A percentile compares a stretch with the other conserved stretches of the same genome.
Evolutionary conservation across 2,113 vertebrate species (phyloP).

Genomic region (Xiphophorus hellerii): DNA sequence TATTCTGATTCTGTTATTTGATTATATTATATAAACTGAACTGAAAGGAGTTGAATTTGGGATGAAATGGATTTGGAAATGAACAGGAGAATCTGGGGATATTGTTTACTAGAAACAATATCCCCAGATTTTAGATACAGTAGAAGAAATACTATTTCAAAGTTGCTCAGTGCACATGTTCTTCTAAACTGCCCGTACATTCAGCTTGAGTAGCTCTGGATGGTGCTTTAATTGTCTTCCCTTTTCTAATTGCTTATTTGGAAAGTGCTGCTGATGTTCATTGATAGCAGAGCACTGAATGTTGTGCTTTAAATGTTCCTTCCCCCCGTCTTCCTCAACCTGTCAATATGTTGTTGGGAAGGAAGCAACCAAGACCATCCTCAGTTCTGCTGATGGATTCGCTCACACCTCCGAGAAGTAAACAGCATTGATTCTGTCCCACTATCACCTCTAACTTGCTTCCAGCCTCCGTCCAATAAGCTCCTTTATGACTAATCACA

Average conservation of each 20-base stretch:
- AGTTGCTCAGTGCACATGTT: constrained; percentile 11
- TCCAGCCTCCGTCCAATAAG: constrained; percentile 75
- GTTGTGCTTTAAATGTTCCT: constrained; percentile 77
- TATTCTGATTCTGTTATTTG: background rate
- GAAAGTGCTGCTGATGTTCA: constrained; percentile 59
- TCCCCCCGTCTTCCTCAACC: constrained; percentile 80
- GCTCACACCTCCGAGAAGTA: constrained; percentile 84
- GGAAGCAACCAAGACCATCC: constrained; percentile 79
- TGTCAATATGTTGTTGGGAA: constrained; percentile 79
- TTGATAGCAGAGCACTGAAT: constrained; percentile 74
- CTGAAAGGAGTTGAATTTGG: background rate
- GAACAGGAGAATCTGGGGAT: background rate
- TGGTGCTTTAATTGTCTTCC: constrained; percentile 64
- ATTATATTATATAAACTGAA: background rate
- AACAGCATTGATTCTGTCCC: constrained; percentile 84
- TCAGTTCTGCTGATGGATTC: constrained; percentile 83
- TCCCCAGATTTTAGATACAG: background rate
- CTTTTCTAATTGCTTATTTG: constrained; percentile 71
- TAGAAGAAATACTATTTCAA: too few relatives aligned
- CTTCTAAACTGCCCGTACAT: constrained; percentile 27
- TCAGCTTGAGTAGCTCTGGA: constrained; percentile 44
- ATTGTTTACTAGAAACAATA: too few relatives aligned
- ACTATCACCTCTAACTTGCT: constrained; percentile 82
- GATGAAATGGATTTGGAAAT: background rate
- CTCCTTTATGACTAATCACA: constrained; percentile 84